Base-by-base conservation (phyloP, 1,140 invertebrate genomes). In the Acromyrmex charruanus region DNA sequence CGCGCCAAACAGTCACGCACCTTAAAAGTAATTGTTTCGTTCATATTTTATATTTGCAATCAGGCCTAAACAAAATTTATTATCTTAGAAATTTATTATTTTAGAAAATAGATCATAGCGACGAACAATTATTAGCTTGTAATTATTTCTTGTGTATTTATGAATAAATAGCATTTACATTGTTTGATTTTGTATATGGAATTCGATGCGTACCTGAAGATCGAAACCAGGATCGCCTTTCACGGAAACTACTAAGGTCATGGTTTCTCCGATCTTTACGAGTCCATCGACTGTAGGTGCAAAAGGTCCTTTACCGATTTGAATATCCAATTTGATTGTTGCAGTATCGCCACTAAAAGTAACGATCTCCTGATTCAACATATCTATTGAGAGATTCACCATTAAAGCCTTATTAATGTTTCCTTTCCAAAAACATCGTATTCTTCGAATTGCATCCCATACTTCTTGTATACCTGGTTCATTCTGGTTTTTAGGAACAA, bases 361-460 rank as follows among this genome's bases (percentile, higher is more conserved):
- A 28, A 98, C 97, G 18, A 97, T 97, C 90, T 98, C 97, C 92
- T 98, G 97, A 81, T 97, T 97, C 71, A 98, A 93, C 97, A 98
- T 98, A 35, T 97, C 98, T 1, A 98, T 97, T 66, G 96, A 97
- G 12, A 98, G 94, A 5, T 97, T 97, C 0, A 97, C 97, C 0
- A 96, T 97, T 39, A 98, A 94, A 12, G 97, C 96, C 92, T 98
- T 97, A 28, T 97, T 97, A 58, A 98, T 94, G 88, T 97, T 97
- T 12, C 97, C 97, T 96, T 98, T 97, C 97, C 97, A 98, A 12
- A 98, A 94, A 94, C 98, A 98, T 79, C 97, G 96, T 0, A 98
- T 97, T 68, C 97, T 96, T 59, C 97, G 96, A 39, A 98, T 97
- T 3, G 97, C 97, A 92, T 98, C 98, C 98, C 98, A 98, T 0